These are phyloP conservation scores for Apaloderma vittatum DNA, from an alignment of 2,113 vertebrate species.

Conservation along the genomic window DNA sequence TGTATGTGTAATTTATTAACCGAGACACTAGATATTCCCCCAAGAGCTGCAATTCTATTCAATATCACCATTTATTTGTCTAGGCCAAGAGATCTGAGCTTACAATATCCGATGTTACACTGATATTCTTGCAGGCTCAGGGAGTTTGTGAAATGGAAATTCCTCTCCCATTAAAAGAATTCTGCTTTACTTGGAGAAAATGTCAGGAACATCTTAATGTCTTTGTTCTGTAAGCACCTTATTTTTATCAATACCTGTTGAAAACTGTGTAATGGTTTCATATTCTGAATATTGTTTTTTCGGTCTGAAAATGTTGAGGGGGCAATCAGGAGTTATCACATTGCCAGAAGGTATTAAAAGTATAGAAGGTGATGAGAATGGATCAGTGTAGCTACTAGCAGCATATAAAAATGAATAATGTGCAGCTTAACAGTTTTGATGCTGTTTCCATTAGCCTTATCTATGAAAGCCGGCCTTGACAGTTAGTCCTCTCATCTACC, in stretches of 20 bases:
- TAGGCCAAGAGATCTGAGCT: slow-evolving; percentile 12
- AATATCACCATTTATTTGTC: background rate
- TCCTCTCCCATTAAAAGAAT: slow-evolving; percentile 9
- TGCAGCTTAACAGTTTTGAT: slow-evolving; percentile 41
- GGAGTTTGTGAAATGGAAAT: slow-evolving; percentile 25
- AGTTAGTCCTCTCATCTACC: slow-evolving; percentile 43
- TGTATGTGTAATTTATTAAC: slow-evolving; percentile 13
- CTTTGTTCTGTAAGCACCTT: slow-evolving; percentile 7
- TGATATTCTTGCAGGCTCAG: slow-evolving; percentile 25
- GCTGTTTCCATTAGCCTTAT: slow-evolving; percentile 32
- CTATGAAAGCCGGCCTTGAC: slow-evolving; percentile 46
- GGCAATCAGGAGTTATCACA: background rate
- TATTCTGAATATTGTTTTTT: background rate
- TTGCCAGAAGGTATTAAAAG: slow-evolving; percentile 18
- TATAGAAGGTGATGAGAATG: slow-evolving; percentile 14
- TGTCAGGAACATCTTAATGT: background rate
- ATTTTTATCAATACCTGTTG: slow-evolving; percentile 23
- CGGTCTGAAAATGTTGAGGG: background rate
- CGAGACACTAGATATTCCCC: slow-evolving; percentile 14
- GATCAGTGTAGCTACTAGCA: slow-evolving; percentile 4
- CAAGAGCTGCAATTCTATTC: slow-evolving; percentile 12
- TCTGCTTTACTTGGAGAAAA: slow-evolving; percentile 22
- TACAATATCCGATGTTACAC: background rate
- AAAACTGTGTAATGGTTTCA: background rate
- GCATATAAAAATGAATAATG: slow-evolving; percentile 49